Base-by-base conservation (phyloP, 2,113 vertebrate species). In the Mirza zaza region DNA sequence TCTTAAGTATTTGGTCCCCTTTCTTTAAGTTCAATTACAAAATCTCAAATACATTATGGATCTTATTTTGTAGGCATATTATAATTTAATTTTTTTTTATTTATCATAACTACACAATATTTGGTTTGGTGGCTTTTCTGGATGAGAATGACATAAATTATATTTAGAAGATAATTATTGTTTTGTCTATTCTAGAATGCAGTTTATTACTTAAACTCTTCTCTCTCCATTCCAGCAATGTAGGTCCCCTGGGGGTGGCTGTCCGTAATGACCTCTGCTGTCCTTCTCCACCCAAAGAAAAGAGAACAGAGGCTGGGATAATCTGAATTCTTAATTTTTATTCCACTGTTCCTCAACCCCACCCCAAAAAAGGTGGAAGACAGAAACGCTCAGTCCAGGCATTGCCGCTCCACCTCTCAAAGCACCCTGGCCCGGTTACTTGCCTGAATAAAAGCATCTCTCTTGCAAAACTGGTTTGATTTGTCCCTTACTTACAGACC, bases 141-240 rank as follows among this genome's bases (percentile, higher is more conserved):
- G 25, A 27, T 3, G 36, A 18, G n/a, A 83, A 27, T 20, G 17
- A 23, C 29, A 21, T 27, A 3, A 27, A 25, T 1, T 9, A 2
- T 11, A 0, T 7, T 1, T 9, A 17, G 6, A 65, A 17, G 42
- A 15, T 3, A 6, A 55, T 7, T 0, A 5, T 3, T 27, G 4
- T 3, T 29, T 45, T 61, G n/a, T 27, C 29, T 17, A 0, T 7
- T 4, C 13, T 1, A 21, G 36, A 1, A 0, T 8, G 2, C 4
- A 2, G 32, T 1, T 57, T 15, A 1, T 18, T 11, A 1, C 21
- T 1, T 18, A 65, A 50, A 20, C 29, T 4, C 17, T 25, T 14
- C 21, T 15, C 14, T 32, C 23, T 18, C 29, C 8, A 14, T 0
- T 0, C 36, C 57, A 79, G 1, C 45, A 27, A 2, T 2, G 76